Base-by-base conservation (phyloP, 2,888 invertebrate species). In the Lycia hirtaria region DNA sequence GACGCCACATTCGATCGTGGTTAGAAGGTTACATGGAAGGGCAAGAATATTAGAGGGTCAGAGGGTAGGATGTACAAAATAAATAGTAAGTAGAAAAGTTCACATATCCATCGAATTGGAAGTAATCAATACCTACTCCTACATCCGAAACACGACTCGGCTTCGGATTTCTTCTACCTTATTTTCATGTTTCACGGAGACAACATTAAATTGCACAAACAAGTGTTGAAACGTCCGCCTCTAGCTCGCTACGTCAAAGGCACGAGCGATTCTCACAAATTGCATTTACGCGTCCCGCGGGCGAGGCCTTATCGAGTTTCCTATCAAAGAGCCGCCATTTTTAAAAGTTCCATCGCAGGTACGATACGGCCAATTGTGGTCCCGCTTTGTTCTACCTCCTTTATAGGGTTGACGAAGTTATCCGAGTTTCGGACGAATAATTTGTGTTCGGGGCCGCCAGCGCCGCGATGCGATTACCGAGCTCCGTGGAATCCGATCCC, bases 261-360 rank as follows among this genome's bases (percentile, higher is more conserved):
- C 85, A 82, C 82, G 83, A 87, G 80, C 87, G 85, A 88, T 88
- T 89, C 88, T 79, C 68, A 69, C 84, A 86, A 90, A 91, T 91
- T 88, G 81, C 83, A 89, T 92, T 90, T 90, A 83, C 88, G 87
- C 90, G 88, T 91, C 90, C 90, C 91, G 83, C 83, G 86, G 87
- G 88, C 83, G 76, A 69, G 73, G 76, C 80, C 80, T 88, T 87
- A 92, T 92, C 81, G 89, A 89, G 83, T 92, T 89, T 83, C 58
- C 78, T 80, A 77, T 90, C 90, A 89, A 89, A 92, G 89, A 89
- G 85, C 85, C 80, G 87, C 87, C 88, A 88, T 89, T 90, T 90
- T 90, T 88, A 87, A 89, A 89, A 88, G 77, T 88, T 88, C 82
- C 80, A 85, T 81, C 81, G 78, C 86, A 88, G 87, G 88, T 88